Percentiles rank a stretch among this genome's conserved stretches.
Conservation (phyloP, 2,797 vertebrate genomes). For the Onychomys leucogaster region DNA sequence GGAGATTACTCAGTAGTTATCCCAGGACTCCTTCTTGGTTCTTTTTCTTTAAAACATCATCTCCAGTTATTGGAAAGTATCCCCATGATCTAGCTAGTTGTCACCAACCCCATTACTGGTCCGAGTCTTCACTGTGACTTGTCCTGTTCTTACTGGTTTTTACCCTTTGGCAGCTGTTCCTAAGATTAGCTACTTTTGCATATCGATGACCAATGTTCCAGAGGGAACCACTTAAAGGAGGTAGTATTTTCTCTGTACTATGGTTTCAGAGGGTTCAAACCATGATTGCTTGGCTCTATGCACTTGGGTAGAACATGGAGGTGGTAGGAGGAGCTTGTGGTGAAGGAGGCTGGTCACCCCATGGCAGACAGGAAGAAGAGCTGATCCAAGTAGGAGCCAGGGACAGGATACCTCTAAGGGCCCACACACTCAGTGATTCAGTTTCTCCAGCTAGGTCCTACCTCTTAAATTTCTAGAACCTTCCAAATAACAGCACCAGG, state of each 20-base stretch:
- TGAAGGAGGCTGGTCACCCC: no score
- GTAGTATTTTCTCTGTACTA: neutral
- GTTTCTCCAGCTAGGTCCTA: neutral
- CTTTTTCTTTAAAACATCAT: neutral
- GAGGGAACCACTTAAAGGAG: neutral
- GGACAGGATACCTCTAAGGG: neutral
- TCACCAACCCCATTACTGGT: neutral
- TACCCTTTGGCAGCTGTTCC: neutral
- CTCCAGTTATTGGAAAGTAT: neutral
- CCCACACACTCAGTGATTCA: neutral
- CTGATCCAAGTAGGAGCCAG: neutral
- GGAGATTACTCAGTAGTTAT: neutral
- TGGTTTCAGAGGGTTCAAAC: neutral
- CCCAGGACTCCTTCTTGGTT: neutral
- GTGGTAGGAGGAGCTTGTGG: no score
- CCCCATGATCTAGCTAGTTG: neutral
- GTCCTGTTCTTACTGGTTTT: neutral
- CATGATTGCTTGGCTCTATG: neutral
- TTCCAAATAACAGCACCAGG: neutral
- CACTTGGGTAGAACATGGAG: no score
- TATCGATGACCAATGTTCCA: neutral
- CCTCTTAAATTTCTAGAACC: neutral
- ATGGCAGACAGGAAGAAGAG: neutral
- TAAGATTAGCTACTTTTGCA: neutral
- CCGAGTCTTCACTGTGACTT: neutral